Conservation (phyloP, 2,888 invertebrate species). For the Acanthopleura granulata region DNA sequence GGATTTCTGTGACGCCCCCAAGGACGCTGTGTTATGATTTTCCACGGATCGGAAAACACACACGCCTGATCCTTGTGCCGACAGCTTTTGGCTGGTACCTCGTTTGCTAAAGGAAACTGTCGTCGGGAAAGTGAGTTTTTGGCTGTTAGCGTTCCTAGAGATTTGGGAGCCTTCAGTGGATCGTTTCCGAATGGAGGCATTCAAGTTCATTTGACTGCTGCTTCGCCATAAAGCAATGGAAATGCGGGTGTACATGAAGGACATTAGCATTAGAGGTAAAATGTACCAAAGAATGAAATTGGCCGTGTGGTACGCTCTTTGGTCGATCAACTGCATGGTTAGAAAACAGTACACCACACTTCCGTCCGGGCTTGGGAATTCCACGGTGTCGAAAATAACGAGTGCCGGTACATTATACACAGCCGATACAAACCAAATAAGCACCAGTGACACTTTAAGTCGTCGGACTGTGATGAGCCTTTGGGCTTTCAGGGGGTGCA, state of each 20-base stretch:
- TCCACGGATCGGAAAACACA: background rate
- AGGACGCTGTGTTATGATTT: background rate
- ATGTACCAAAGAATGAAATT: conserved; percentile 87
- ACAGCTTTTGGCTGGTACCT: background rate
- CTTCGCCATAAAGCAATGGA: conserved; percentile 85
- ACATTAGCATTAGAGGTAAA: conserved; percentile 84
- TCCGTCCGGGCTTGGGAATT: conserved; percentile 66
- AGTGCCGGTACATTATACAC: conserved; percentile 87
- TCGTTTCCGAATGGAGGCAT: background rate
- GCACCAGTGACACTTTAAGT: conserved; percentile 81
- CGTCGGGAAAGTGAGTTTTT: background rate
- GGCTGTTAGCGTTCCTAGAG: background rate
- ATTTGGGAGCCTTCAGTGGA: background rate
- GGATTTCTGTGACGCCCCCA: background rate
- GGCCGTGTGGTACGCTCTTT: conserved; percentile 79
- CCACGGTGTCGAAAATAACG: conserved; percentile 84
- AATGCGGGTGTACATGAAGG: conserved; percentile 84
- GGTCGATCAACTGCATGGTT: conserved; percentile 24
- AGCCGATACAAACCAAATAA: conserved; percentile 87
- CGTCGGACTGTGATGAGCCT: conserved; percentile 82
- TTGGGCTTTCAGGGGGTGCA: conserved; percentile 86
- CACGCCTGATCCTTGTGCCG: background rate
- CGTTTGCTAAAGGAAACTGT: background rate
- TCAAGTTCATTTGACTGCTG: conserved; percentile 34
- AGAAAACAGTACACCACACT: conserved; percentile 24